Conservation (phyloP, 2,797 vertebrate genomes). For the Phataginus tricuspis region DNA sequence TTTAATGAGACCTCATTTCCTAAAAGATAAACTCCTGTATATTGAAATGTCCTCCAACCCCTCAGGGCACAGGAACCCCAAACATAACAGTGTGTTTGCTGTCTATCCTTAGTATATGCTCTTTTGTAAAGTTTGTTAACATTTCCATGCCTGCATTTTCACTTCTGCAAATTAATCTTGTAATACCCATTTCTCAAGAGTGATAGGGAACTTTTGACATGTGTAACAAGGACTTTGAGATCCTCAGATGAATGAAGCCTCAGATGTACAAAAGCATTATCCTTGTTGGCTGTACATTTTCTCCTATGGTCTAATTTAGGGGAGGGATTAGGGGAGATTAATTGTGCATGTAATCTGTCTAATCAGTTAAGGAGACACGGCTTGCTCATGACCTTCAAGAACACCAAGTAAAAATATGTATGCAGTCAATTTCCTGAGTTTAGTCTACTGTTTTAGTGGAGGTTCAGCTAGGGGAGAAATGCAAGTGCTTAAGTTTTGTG, state of each 20-base stretch:
- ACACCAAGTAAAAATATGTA: slow-evolving; percentile 63
- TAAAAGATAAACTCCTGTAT: slow-evolving; percentile 61
- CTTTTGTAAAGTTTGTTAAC: slow-evolving; percentile 69
- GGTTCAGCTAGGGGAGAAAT: background rate
- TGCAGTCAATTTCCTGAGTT: slow-evolving; percentile 52
- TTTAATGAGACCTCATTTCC: slow-evolving; percentile 60
- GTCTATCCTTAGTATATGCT: slow-evolving; percentile 20
- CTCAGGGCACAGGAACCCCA: slow-evolving; percentile 35
- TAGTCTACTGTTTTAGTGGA: slow-evolving; percentile 57
- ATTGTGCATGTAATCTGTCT: slow-evolving; percentile 79
- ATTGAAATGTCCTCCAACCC: slow-evolving; percentile 47
- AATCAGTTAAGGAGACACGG: slow-evolving; percentile 65
- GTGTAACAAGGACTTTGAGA: slow-evolving; percentile 79
- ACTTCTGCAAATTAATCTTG: slow-evolving; percentile 80
- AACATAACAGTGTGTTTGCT: slow-evolving; percentile 54
- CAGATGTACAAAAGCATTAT: slow-evolving; percentile 74
- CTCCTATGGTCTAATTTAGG: slow-evolving; percentile 74
- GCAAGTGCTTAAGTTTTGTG: background rate
- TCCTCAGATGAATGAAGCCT: slow-evolving; percentile 80
- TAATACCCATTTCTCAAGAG: slow-evolving; percentile 73
- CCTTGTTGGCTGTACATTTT: slow-evolving; percentile 71
- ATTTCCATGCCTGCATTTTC: slow-evolving; percentile 66
- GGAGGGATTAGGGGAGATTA: slow-evolving; percentile 79
- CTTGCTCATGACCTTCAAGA: slow-evolving; percentile 75
- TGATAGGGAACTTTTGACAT: slow-evolving; percentile 78